Evolutionary conservation across 2,797 vertebrate species (phyloP).

Genomic region (Xenentodon cancila): DNA sequence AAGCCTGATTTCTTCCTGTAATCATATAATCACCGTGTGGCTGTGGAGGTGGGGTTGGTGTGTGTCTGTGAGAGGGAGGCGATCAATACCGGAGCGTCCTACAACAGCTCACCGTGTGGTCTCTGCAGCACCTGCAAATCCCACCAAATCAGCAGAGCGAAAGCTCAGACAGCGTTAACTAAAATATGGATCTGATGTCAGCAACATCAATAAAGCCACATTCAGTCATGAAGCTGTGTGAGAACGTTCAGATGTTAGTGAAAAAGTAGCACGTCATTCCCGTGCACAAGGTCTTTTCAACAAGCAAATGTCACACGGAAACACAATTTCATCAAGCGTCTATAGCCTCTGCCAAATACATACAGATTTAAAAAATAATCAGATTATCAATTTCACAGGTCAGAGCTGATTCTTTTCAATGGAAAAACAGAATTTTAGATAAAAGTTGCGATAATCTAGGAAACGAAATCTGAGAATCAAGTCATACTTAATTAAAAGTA

Average conservation of each 20-base stretch:
- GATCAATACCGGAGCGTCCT: conserved; percentile 21
- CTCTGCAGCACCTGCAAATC: neutral
- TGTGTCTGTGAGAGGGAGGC: neutral
- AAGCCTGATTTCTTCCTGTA: conserved; percentile 79
- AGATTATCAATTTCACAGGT: too few relatives aligned
- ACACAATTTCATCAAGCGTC: too few relatives aligned
- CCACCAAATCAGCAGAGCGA: neutral
- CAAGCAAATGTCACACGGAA: too few relatives aligned
- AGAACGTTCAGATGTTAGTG: neutral
- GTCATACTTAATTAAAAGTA: too few relatives aligned
- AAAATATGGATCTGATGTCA: conserved; percentile 1
- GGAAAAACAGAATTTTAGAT: too few relatives aligned
- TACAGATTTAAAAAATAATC: too few relatives aligned
- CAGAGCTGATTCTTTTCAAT: too few relatives aligned
- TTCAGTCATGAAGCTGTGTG: neutral
- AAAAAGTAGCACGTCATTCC: too few relatives aligned
- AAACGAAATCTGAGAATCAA: too few relatives aligned
- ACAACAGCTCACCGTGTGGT: neutral
- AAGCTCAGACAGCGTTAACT: neutral
- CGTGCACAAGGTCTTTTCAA: too few relatives aligned
- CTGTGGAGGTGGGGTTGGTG: conserved; percentile 66
- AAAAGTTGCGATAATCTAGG: too few relatives aligned
- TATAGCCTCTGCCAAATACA: too few relatives aligned
- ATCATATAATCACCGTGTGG: conserved; percentile 87
- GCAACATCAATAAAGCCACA: neutral